Conservation (phyloP, 2,888 invertebrate genomes). For the Pachydiplax longipennis region DNA sequence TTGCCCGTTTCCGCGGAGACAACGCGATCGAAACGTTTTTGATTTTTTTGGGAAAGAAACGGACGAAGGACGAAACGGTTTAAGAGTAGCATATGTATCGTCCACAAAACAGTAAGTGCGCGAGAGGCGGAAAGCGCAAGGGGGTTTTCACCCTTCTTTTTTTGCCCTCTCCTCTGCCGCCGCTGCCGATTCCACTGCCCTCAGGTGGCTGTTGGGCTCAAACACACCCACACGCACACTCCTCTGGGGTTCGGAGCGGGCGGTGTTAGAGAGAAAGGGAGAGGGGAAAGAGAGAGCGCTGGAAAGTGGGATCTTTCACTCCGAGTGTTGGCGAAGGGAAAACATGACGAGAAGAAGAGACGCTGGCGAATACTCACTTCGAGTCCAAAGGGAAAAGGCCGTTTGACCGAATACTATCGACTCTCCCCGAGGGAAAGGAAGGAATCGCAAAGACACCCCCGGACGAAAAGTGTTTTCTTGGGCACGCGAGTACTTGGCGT, state of each 20-base stretch:
- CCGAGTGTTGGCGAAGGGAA: not conserved
- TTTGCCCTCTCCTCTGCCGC: not conserved
- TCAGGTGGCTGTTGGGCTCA: slow-evolving; percentile 35
- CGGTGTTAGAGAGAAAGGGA: not conserved
- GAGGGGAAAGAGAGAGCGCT: not conserved
- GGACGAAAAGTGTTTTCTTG: not conserved
- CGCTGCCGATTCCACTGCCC: slow-evolving; percentile 34
- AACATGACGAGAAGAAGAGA: not conserved
- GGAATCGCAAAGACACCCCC: not conserved
- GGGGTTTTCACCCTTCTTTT: slow-evolving; percentile 18
- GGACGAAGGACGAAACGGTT: not conserved
- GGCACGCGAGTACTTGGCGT: not conserved
- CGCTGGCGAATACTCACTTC: not conserved
- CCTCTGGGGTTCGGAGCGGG: slow-evolving; percentile 32
- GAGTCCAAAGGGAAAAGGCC: not conserved
- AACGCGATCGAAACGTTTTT: not conserved
- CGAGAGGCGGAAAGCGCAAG: slow-evolving; percentile 17
- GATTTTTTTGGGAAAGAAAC: not conserved
- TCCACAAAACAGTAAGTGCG: slow-evolving; percentile 33
- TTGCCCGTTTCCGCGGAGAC: not conserved
- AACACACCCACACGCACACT: slow-evolving; percentile 40
- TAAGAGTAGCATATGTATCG: slow-evolving; percentile 16
- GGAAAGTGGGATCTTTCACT: not conserved
- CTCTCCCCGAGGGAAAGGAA: not conserved
- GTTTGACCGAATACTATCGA: not conserved